phyloP scores from a whole-genome alignment of 2,797 vertebrate species.

The Miichthys miiuy region DNA sequence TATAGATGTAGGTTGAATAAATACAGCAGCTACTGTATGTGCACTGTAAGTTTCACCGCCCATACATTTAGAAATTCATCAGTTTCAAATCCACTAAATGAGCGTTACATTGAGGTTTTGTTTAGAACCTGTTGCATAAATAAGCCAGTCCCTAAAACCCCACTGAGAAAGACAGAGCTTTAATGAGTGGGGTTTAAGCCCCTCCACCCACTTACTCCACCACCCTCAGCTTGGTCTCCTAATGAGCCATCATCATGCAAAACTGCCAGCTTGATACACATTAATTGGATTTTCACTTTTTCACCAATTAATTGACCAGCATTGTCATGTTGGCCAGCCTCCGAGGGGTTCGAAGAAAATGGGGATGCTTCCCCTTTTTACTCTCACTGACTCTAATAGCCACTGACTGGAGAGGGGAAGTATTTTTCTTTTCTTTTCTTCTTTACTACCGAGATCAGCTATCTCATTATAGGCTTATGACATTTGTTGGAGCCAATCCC shows the following conservation, averaged over 20 bases:
- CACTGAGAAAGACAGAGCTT: constrained; percentile 89
- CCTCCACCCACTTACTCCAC: constrained; percentile 75
- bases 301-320: constrained; percentile 93
- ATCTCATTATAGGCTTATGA: constrained; percentile 97
- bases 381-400: constrained; percentile 89
- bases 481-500: constrained; percentile 93
- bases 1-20: background rate
- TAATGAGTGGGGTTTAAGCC: constrained; percentile 91
- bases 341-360: constrained; percentile 83
- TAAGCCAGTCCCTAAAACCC: constrained; percentile 85
- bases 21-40: background rate
- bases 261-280: constrained; percentile 92
- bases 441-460: constrained; percentile 89
- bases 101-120: constrained; percentile 85
- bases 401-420: constrained; percentile 88
- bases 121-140: constrained; percentile 90
- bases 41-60: constrained; percentile 65
- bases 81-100: constrained; percentile 81
- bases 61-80: constrained; percentile 82
- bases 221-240: constrained; percentile 83
- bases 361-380: constrained; percentile 79
- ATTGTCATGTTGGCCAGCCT: constrained; percentile 89
- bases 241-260: constrained; percentile 94
- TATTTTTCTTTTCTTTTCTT: constrained; percentile 83
- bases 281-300: constrained; percentile 97